Conservation (phyloP, 2,888 invertebrate genomes). For the Onchidella celtica region DNA sequence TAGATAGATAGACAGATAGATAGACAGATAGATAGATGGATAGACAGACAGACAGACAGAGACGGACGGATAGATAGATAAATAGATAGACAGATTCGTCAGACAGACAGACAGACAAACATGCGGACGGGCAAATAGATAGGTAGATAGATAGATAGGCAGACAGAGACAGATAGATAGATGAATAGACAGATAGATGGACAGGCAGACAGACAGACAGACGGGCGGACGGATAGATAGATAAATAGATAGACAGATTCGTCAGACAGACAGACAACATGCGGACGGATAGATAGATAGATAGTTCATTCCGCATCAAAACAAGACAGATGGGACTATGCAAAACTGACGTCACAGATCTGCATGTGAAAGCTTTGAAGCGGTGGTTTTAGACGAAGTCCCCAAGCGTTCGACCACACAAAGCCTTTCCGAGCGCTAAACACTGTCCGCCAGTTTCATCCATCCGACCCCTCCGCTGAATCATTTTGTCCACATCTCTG, state of each 20-base stretch:
- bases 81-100: conserved; percentile 23
- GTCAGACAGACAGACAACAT: no score
- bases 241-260: neutral
- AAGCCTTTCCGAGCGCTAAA: neutral
- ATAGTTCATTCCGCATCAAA: neutral
- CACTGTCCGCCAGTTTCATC: neutral
- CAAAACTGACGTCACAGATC: neutral
- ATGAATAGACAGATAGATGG: neutral
- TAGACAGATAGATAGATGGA: conserved; percentile 4
- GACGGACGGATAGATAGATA: conserved; percentile 24
- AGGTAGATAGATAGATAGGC: conserved; percentile 14
- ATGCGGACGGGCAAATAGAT: conserved; percentile 11
- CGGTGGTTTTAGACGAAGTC: neutral
- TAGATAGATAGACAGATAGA: conserved; percentile 15
- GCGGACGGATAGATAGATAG: conserved; percentile 18
- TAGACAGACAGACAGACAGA: conserved; percentile 1
- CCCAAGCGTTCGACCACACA: neutral
- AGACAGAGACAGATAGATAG: conserved; percentile 4
- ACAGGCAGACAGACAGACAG: conserved; percentile 6
- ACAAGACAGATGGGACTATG: neutral
- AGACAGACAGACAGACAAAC: conserved; percentile 5
- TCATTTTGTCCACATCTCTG: no score
- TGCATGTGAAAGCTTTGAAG: neutral
- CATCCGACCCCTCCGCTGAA: neutral
- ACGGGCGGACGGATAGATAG: no score